A percentile compares a stretch with the other conserved stretches of the same genome.
Evolutionary conservation across 2,888 invertebrate genomes (phyloP).

Genomic region (Luperina nickerlii): DNA sequence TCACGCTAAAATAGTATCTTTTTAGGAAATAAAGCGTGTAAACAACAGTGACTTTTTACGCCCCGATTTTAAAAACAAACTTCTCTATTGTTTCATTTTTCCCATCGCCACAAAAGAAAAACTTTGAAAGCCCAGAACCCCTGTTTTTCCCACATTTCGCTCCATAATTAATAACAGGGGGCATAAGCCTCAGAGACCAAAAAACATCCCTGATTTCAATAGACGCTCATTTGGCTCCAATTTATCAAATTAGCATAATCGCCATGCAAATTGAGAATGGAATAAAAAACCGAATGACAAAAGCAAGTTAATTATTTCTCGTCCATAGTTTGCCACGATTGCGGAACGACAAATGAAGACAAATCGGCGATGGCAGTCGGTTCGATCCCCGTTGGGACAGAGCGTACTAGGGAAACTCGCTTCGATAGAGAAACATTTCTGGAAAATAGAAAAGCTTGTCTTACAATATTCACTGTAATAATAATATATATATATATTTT

Average conservation of each 20-base stretch:
- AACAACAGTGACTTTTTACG: not conserved
- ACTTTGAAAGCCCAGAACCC: constrained; percentile 1
- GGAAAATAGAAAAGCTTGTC: constrained; percentile 1
- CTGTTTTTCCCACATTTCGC: constrained; percentile 36
- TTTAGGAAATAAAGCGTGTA: not conserved
- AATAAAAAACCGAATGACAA: constrained; percentile 60
- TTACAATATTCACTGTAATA: not conserved
- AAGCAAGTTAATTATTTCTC: constrained; percentile 66
- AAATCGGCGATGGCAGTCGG: constrained; percentile 62
- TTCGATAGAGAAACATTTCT: constrained; percentile 10
- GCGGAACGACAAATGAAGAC: constrained; percentile 67
- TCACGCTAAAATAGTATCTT: not conserved
- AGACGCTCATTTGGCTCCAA: constrained; percentile 47
- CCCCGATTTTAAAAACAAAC: not conserved
- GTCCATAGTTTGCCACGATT: constrained; percentile 63
- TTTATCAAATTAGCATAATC: constrained; percentile 56
- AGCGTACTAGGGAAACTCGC: constrained; percentile 45
- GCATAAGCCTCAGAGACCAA: constrained; percentile 14
- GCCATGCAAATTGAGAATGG: constrained; percentile 54
- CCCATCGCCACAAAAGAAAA: constrained; percentile 17
- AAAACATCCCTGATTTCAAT: constrained; percentile 46
- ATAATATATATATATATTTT: not conserved
- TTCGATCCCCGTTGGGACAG: constrained; percentile 51
- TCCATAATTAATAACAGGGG: constrained; percentile 34
- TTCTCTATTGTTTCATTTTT: constrained; percentile 1